phyloP scores from a whole-genome alignment of 2,888 invertebrate species.

The Heliconius aoede region DNA sequence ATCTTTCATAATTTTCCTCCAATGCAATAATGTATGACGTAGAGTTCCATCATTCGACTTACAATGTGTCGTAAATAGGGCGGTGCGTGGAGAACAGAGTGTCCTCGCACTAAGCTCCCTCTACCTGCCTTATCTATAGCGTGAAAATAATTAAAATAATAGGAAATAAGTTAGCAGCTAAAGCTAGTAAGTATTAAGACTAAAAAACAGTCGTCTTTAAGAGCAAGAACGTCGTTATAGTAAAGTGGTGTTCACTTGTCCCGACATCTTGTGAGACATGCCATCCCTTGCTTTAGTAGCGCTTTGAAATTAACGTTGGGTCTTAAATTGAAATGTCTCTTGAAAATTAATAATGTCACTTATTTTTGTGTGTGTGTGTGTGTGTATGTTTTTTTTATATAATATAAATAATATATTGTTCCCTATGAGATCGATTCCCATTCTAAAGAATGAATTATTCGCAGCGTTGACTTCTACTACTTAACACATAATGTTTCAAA shows the following conservation, averaged over 20 bases:
- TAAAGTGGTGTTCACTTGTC: conserved; percentile 23
- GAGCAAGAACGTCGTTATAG: conserved; percentile 22
- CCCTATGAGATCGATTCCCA: no score
- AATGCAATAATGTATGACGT: no score
- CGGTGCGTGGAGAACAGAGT: background rate
- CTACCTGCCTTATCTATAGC: background rate
- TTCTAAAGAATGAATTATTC: no score
- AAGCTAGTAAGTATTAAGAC: background rate
- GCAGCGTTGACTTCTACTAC: no score
- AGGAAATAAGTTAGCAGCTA: background rate
- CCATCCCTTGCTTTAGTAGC: background rate
- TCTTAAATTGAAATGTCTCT: background rate
- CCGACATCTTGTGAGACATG: conserved; percentile 26
- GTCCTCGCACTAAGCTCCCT: background rate
- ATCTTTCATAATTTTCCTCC: no score
- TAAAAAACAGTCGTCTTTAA: background rate
- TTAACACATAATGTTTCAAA: no score
- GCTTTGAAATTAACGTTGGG: background rate
- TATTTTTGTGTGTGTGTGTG: background rate
- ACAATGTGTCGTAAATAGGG: no score
- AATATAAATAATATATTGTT: no score
- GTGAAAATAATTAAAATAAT: background rate
- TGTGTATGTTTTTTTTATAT: no score
- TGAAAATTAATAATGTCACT: background rate
- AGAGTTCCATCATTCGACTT: no score